Evolutionary conservation across 2,888 invertebrate species (phyloP).

Genomic region (Rhamnusium bicolor): DNA sequence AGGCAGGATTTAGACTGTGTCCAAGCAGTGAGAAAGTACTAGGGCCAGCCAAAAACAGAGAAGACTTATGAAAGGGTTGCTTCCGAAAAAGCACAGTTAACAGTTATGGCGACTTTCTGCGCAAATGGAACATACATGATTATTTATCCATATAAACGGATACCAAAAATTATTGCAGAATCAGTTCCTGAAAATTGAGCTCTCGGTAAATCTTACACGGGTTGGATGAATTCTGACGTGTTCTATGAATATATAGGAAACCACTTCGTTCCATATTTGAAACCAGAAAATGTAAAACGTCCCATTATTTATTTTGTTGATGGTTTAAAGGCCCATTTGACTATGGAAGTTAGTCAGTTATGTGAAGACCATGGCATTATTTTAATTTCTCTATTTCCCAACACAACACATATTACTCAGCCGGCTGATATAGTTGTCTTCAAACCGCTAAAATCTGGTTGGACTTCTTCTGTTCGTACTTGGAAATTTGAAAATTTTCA

Average conservation of each 20-base stretch:
- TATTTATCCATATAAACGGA: background rate
- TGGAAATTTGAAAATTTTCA: background rate
- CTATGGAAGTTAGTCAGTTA: slow-evolving; percentile 50
- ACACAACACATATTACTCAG: slow-evolving; percentile 53
- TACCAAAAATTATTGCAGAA: background rate
- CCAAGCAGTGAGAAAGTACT: background rate
- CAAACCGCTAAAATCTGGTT: slow-evolving; percentile 52
- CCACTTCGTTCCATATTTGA: slow-evolving; percentile 45
- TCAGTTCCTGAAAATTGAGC: background rate
- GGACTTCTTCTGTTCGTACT: background rate
- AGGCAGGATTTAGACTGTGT: background rate
- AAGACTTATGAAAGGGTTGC: background rate
- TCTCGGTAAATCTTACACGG: slow-evolving; percentile 48
- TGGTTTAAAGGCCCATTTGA: slow-evolving; percentile 58
- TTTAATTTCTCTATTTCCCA: slow-evolving; percentile 54
- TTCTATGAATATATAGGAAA: slow-evolving; percentile 53
- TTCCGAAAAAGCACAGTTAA: background rate
- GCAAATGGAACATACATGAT: background rate
- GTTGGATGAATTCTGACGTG: slow-evolving; percentile 51
- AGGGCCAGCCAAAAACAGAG: background rate
- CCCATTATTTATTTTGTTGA: slow-evolving; percentile 57
- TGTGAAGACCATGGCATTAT: slow-evolving; percentile 56
- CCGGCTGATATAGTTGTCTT: slow-evolving; percentile 59
- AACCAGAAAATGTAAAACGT: slow-evolving; percentile 38
- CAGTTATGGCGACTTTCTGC: background rate